Percentiles rank a stretch among this genome's conserved stretches.
phyloP scores from a whole-genome alignment of 2,113 vertebrate genomes.

The Dipodomys stephensi region DNA sequence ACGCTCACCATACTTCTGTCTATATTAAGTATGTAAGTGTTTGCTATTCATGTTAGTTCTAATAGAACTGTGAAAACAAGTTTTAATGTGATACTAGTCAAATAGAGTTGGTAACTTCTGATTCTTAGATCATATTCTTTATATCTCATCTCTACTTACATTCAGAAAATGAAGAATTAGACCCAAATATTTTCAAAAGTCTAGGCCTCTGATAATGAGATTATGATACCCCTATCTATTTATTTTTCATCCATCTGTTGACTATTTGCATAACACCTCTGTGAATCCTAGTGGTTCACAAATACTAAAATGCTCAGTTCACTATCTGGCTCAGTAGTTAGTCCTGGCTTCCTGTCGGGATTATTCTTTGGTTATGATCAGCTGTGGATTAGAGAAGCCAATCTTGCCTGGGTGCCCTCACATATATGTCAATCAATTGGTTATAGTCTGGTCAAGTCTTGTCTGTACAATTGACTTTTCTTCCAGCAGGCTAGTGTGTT shows the following conservation, averaged over 20 bases:
- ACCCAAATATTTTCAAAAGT: neutral
- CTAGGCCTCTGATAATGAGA: neutral
- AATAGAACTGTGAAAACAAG: neutral
- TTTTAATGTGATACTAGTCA: neutral
- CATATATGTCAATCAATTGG: neutral
- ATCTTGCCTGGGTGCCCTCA: neutral
- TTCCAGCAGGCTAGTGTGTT: neutral
- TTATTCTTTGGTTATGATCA: neutral
- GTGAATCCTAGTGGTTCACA: neutral
- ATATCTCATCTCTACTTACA: slow-evolving; percentile 20
- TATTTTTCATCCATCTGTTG: neutral
- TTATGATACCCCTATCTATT: neutral
- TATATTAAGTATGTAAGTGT: neutral
- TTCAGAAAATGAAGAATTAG: neutral
- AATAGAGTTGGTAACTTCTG: neutral
- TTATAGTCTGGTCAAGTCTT: neutral
- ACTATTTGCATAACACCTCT: neutral
- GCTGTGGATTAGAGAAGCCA: neutral
- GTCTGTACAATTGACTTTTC: neutral
- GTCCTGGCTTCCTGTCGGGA: neutral
- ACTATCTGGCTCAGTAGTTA: neutral
- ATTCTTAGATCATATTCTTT: neutral
- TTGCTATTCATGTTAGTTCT: no score
- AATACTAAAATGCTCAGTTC: neutral
- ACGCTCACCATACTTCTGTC: neutral